Evolutionary conservation across 2,888 invertebrate species (phyloP), one percentile per base, ranked within the genome.

Genomic region (Idaea aversata): DNA sequence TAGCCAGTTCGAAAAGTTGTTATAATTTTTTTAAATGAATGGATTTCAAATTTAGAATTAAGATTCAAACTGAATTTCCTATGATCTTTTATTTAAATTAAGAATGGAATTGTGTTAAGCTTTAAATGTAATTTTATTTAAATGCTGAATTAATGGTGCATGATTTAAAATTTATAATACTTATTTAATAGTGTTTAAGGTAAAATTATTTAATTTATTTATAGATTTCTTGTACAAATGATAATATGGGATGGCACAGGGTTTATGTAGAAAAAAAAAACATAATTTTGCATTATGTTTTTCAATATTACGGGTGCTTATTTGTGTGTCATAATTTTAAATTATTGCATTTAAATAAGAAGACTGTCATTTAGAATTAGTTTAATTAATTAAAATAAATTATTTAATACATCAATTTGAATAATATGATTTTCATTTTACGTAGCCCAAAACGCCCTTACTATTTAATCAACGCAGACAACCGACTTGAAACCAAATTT

Each of bases 61-160:
- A 47, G 47, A 47, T 47, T 47, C 47, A 10, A 47, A 47, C 13
- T 67, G 72, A 68, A 77, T 80, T 82, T 82, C 82, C 81, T 80
- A 80, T 81, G 82, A 83, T 83, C 82, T 82, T 82, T 57, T 59
- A 73, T 76, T 72, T 66, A 67, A 65, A 34, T 72, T 75, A 71
- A 70, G 16, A 58, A 66, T 62, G 34, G 15, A 35, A 35, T 15
- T n/a, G 62, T 63, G 61, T 59, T 58, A 70, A 68, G 79, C 78
- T 82, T 82, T 82, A 84, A 77, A 65, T 64, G 68, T 65, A 63
- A 69, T 65, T 67, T 35, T 63, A 68, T 72, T 75, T 72, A 69
- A 75, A 79, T 79, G 92, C 88, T 91, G 88, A 90, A 91, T 85
- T 73, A 71, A 80, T 85, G 88, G 91, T 90, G 90, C 90, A 82